Percentiles rank a stretch among this genome's conserved stretches.
Evolutionary conservation across 2,888 invertebrate species (phyloP).

Genomic region (Seladonia tumulorum): DNA sequence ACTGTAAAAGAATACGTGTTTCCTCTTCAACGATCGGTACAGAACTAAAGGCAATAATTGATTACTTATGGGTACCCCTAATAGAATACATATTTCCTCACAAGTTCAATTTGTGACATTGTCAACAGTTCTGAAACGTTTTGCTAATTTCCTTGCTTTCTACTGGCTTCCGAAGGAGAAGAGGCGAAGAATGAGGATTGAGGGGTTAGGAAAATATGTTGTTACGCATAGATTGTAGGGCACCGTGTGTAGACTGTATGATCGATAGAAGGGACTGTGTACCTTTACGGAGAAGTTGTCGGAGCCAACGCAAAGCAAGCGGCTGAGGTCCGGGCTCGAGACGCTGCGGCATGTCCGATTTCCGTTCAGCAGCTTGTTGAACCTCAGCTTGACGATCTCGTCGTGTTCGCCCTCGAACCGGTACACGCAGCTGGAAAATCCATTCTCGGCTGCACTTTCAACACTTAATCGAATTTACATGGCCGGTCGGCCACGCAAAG

Average conservation of each 20-base stretch:
- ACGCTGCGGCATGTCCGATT: conserved; percentile 82
- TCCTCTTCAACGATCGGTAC: no score
- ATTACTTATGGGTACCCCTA: no score
- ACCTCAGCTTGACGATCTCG: conserved; percentile 91
- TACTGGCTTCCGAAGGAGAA: background rate
- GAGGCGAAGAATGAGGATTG: background rate
- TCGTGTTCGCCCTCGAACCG: conserved; percentile 94
- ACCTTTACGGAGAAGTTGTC: conserved; percentile 82
- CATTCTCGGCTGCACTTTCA: conserved; percentile 68
- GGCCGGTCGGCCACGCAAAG: conserved; percentile 64
- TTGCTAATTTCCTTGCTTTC: background rate
- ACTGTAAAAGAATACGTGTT: no score
- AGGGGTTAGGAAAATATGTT: background rate
- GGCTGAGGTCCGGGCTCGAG: conserved; percentile 80
- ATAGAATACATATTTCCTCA: no score
- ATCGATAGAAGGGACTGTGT: conserved; percentile 15
- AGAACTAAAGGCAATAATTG: no score
- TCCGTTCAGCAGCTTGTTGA: conserved; percentile 89
- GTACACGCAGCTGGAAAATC: conserved; percentile 90
- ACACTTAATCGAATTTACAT: conserved; percentile 68
- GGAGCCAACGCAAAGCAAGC: conserved; percentile 81
- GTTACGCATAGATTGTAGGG: background rate
- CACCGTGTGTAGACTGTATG: background rate
- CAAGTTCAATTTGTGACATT: no score
- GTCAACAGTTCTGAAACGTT: background rate